A percentile compares a stretch with the other conserved stretches of the same genome.
Evolutionary conservation across 2,797 vertebrate species (phyloP).

Genomic region (Decapterus maruadsi): DNA sequence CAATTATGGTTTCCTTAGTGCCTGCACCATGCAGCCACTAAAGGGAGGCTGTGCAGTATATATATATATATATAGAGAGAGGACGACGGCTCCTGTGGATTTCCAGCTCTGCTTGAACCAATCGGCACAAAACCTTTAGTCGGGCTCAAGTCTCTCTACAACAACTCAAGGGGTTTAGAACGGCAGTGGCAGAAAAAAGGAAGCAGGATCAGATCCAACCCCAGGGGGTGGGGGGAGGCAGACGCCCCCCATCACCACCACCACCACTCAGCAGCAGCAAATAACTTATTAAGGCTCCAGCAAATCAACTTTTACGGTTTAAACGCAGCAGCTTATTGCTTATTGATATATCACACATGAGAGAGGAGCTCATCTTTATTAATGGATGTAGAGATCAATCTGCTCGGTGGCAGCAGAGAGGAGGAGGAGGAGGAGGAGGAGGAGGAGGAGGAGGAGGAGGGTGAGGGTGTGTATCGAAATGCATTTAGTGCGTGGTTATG

Average conservation of each 20-base stretch:
- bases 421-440: neutral
- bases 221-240: constrained; percentile 17
- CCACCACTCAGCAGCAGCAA: constrained; percentile 46
- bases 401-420: constrained; percentile 30
- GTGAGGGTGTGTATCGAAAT: no score
- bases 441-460: no score
- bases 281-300: constrained; percentile 55
- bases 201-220: constrained; percentile 9
- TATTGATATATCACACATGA: constrained; percentile 66
- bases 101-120: constrained; percentile 32
- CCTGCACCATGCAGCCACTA: constrained; percentile 28
- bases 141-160: constrained; percentile 1
- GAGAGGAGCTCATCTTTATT: constrained; percentile 64
- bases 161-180: constrained; percentile 37
- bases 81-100: constrained; percentile 18
- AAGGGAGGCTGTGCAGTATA: constrained; percentile 14
- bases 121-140: neutral
- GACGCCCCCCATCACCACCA: constrained; percentile 21
- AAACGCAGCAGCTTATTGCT: constrained; percentile 47
- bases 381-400: constrained; percentile 55
- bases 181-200: constrained; percentile 13
- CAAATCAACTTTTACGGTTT: constrained; percentile 62
- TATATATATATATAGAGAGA: no score
- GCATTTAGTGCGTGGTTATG: no score
- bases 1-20: constrained; percentile 46